A percentile compares a stretch with the other conserved stretches of the same genome.
phyloP scores from a whole-genome alignment of 2,113 vertebrate genomes.

The Otus sunia region DNA sequence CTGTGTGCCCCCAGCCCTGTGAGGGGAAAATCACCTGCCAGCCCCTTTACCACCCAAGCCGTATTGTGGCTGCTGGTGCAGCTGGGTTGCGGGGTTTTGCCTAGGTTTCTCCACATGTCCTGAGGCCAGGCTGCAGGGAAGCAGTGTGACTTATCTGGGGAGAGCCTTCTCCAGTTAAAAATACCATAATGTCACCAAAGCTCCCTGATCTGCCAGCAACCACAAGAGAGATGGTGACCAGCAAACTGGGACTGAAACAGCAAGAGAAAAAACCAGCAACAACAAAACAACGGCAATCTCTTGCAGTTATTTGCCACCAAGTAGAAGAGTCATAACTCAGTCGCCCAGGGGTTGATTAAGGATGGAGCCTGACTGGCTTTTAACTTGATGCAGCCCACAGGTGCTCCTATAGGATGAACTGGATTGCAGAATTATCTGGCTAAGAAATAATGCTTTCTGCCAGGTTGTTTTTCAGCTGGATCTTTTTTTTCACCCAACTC shows the following conservation, averaged over 20 bases:
- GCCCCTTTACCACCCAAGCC: neutral
- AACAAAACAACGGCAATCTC: neutral
- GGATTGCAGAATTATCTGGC: neutral
- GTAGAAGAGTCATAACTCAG: neutral
- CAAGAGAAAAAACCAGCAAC: neutral
- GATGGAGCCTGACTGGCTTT: neutral
- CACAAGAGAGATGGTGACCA: rapidly evolving
- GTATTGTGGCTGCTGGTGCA: rapidly evolving
- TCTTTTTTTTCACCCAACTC: neutral
- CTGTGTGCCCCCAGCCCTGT: rapidly evolving
- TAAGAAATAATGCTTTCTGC: neutral
- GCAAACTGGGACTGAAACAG: neutral
- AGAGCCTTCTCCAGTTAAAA: neutral
- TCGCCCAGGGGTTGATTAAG: neutral
- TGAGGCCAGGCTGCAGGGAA: neutral
- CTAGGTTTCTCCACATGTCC: rapidly evolving
- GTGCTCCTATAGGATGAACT: neutral
- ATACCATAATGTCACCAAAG: neutral
- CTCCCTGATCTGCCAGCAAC: neutral
- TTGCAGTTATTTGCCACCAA: neutral
- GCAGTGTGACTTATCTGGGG: neutral
- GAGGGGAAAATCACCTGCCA: neutral
- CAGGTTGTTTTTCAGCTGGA: neutral
- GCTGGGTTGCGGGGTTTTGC: neutral
- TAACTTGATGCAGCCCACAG: neutral